Evolutionary conservation across 2,888 invertebrate species (phyloP).

Genomic region (Drosophila gaucha): DNA sequence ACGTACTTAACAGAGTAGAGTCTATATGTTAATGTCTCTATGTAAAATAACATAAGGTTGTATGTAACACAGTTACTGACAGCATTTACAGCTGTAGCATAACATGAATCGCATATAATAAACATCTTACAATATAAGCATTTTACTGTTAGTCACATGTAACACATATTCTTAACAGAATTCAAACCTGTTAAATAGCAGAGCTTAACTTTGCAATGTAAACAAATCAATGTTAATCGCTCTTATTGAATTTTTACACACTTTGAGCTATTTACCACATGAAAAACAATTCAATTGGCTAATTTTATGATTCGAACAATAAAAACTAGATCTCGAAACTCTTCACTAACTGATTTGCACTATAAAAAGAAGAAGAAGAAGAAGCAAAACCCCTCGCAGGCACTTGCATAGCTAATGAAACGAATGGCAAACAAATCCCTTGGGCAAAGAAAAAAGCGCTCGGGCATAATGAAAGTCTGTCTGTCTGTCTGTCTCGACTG

Average conservation of each 20-base stretch:
- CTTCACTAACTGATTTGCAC: not conserved
- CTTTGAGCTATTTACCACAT: not conserved
- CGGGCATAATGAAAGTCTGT: slow-evolving; percentile 35
- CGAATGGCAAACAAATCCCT: slow-evolving; percentile 21
- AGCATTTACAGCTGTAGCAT: no score
- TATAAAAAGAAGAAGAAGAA: not conserved
- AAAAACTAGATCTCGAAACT: not conserved
- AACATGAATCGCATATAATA: no score
- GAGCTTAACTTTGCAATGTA: not conserved
- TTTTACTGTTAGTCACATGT: no score
- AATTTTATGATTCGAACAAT: not conserved
- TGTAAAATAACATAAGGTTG: no score
- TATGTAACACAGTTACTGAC: no score
- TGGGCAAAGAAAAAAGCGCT: not conserved
- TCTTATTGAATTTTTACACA: not conserved
- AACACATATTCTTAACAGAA: no score
- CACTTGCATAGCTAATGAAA: slow-evolving; percentile 11
- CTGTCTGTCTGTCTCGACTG: slow-evolving; percentile 6
- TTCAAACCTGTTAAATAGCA: no score
- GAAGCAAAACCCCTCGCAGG: not conserved
- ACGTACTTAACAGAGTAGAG: no score
- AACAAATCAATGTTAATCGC: not conserved
- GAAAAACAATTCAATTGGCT: not conserved
- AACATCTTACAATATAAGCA: no score
- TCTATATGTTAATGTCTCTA: no score